These are phyloP conservation scores for Schizopygopsis pylzovi DNA, from an alignment of 2,797 vertebrate genomes.

Conservation along the genomic window DNA sequence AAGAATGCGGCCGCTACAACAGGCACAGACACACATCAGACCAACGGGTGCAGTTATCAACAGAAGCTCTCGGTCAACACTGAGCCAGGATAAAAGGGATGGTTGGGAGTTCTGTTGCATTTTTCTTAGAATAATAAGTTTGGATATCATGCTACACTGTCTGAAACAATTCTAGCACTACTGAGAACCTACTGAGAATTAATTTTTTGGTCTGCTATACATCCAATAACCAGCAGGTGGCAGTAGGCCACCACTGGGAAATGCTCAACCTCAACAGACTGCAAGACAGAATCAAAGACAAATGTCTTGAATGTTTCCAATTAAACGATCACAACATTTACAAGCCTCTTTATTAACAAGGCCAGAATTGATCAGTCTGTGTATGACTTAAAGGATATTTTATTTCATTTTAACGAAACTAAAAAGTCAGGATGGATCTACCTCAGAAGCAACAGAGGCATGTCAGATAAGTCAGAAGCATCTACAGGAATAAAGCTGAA, in stretches of 20 bases:
- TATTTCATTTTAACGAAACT: constrained; percentile 6
- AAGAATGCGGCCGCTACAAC: constrained; percentile 50
- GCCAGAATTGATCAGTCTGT: neutral
- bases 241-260: constrained; percentile 65
- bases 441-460: neutral
- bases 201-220: constrained; percentile 22
- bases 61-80: neutral
- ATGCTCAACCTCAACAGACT: neutral
- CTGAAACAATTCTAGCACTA: neutral
- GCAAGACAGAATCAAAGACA: neutral
- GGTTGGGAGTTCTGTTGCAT: neutral
- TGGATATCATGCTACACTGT: constrained; percentile 24
- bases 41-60: constrained; percentile 12
- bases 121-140: neutral
- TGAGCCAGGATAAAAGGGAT: neutral
- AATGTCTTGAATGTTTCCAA: neutral
- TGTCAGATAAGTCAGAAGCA: neutral
- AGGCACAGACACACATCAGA: constrained; percentile 35
- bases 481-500: neutral
- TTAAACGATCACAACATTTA: constrained; percentile 34
- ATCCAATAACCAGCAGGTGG: constrained; percentile 71
- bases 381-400: neutral
- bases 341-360: constrained; percentile 25
- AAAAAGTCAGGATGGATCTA: neutral
- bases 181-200: neutral